Base-by-base conservation (phyloP, 2,888 invertebrate species). In the Phorcus lineatus region DNA sequence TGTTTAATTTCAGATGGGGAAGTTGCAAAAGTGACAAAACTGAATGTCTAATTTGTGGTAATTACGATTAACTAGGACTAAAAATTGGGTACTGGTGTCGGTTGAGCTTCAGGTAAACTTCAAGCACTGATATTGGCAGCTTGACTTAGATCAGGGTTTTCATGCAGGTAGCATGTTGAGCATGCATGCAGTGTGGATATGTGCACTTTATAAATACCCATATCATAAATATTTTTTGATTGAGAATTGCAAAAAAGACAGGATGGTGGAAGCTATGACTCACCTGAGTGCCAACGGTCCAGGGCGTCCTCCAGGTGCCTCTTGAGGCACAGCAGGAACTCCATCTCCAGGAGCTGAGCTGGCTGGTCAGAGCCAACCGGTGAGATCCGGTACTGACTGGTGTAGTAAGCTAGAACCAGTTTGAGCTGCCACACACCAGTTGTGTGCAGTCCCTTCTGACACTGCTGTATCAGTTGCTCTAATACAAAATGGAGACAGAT, bases 401-500 rank as follows among this genome's bases (percentile, higher is more conserved):
- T 83, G 80, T 89, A 88, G 82, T 90, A 91, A n/a, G 86, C 83
- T 78, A 87, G 77, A 36, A 90, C 86, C 24, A 90, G 80, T 82
- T 88, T 90, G 67, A 91, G 74, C 82, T 91, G 91, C 79, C 83
- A 82, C n/a, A 90, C 82, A n/a, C 88, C 88, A 0, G 85, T 47
- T 0, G 83, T 84, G 31, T 74, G 79, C 13, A 55, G 24, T 28
- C 78, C 79, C 55, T 79, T 40, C 24, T 62, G n/a, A 74, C 80
- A 77, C 54, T 81, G 81, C 31, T 79, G 79, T 7, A 78, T 67
- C n/a, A 84, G 52, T 83, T 91, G 90, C 79, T 91, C 88, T 22
- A 92, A 82, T 6, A 84, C 83, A 7, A 92, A 86, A 75, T 92
- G 90, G 19, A 89, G 86, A 54, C 90, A 83, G n/a, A 92, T 90